A percentile compares a stretch with the other conserved stretches of the same genome.
Conservation (phyloP, 2,113 vertebrate species). For the Cacatua alba region DNA sequence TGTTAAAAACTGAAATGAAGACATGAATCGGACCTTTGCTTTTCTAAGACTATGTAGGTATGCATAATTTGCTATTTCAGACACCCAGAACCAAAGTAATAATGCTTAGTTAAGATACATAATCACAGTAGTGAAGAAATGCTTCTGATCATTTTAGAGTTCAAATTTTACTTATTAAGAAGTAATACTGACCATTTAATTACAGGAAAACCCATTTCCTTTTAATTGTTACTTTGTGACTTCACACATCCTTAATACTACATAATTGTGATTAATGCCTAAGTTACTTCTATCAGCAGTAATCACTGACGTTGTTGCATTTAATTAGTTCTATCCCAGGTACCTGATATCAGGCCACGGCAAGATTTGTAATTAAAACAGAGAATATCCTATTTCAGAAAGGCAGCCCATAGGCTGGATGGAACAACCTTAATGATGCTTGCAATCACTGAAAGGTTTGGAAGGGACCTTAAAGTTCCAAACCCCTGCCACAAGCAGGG, state of each 20-base stretch:
- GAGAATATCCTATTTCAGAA: neutral
- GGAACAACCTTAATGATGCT: neutral
- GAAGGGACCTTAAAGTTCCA: neutral
- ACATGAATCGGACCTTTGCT: neutral
- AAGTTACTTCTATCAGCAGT: neutral
- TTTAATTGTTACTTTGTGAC: neutral
- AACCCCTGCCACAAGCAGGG: fast-evolving
- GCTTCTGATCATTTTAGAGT: too few relatives aligned
- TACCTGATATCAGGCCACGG: neutral
- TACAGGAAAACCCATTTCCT: neutral
- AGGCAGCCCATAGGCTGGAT: neutral
- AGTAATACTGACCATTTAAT: neutral
- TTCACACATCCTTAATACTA: neutral
- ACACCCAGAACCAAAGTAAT: neutral
- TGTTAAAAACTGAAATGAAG: neutral
- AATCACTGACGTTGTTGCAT: neutral
- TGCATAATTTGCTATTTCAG: neutral
- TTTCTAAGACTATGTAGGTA: neutral
- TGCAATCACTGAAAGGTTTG: neutral
- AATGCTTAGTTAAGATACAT: neutral
- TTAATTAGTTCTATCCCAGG: neutral
- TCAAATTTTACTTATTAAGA: too few relatives aligned
- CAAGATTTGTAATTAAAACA: neutral
- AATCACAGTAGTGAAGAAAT: neutral
- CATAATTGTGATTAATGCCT: neutral